phyloP scores from a whole-genome alignment of 2,797 vertebrate genomes.

The Eremophila alpestris region DNA sequence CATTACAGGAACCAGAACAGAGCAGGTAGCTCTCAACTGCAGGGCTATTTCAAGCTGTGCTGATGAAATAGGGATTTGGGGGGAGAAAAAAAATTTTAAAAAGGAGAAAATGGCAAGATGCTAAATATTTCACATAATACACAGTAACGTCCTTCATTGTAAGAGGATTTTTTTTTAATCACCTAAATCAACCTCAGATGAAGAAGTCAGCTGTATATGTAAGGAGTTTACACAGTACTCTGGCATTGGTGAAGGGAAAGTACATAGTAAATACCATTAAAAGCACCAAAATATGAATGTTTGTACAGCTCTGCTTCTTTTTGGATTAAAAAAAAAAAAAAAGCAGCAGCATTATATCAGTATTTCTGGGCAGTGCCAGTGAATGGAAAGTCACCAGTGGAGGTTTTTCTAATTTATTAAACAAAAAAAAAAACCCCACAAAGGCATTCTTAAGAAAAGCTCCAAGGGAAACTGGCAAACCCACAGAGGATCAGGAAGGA shows the following conservation, averaged over 20 bases:
- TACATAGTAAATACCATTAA: background rate
- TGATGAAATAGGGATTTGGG: background rate
- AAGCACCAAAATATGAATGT: background rate
- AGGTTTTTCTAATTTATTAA: background rate
- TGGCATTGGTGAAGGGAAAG: background rate
- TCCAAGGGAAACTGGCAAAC: background rate
- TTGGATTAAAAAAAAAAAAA: background rate
- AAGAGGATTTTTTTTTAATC: background rate
- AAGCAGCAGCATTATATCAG: background rate
- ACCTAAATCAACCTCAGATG: background rate
- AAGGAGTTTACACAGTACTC: background rate
- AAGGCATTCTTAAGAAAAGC: background rate
- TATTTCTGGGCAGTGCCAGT: background rate
- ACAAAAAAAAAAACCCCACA: background rate
- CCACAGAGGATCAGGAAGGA: background rate
- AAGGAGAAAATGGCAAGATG: background rate
- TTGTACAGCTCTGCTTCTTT: background rate
- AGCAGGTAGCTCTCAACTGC: conserved; percentile 10
- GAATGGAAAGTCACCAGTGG: background rate
- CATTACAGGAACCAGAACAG: background rate
- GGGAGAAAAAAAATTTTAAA: background rate
- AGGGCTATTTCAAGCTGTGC: background rate
- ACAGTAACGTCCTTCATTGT: background rate
- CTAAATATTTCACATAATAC: background rate
- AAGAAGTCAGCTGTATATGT: background rate